Base-by-base conservation (phyloP, 2,797 vertebrate genomes). In the Acanthurus leucopareius region DNA sequence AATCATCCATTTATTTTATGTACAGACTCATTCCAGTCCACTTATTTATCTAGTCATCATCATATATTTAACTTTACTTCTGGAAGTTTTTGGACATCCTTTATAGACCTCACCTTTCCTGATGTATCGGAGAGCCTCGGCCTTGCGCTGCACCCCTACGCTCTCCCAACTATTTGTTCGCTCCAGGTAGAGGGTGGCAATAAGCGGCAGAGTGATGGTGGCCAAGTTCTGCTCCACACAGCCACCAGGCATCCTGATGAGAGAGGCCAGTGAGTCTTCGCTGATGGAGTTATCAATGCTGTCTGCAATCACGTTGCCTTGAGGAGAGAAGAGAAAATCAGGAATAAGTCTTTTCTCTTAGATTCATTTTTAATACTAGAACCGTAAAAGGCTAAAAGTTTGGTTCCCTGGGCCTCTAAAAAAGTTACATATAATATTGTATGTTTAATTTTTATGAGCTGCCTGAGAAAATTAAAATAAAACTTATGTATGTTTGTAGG, bases 191-290 rank as follows among this genome's bases (percentile, higher is more conserved):
- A 92, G 90, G 0, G 91, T 85, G 45, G 94, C 94, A 22, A 95
- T 95, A 73, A 95, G 91, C 0, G 95, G 94, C 61, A 95, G 75
- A 0, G 92, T 94, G 22, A 96, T 95, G 53, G 77, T 85, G 47
- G 94, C 95, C 85, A 96, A 44, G 91, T 96, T 96, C 89, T 96
- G 95, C 86, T 96, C 95, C 88, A 96, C 95, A 47, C 95, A 96
- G 15, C 95, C 95, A 0, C 95, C 94, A 0, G 95, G 95, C 95
- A 95, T 95, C 53, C 17, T 91, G 88, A 96, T 94, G 42, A 95
- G 85, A 15, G 92, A 73, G 0, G 87, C 94, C 82, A 96, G 80
- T 2, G 95, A 93, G 91, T 95, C 93, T 5, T 92, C 85, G 0
- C 69, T 94, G 83, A 96, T 94, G 57, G 95, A 93, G 88, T 96